Base-by-base conservation (phyloP, 2,797 vertebrate species). In the Halcyon chelicuti region DNA sequence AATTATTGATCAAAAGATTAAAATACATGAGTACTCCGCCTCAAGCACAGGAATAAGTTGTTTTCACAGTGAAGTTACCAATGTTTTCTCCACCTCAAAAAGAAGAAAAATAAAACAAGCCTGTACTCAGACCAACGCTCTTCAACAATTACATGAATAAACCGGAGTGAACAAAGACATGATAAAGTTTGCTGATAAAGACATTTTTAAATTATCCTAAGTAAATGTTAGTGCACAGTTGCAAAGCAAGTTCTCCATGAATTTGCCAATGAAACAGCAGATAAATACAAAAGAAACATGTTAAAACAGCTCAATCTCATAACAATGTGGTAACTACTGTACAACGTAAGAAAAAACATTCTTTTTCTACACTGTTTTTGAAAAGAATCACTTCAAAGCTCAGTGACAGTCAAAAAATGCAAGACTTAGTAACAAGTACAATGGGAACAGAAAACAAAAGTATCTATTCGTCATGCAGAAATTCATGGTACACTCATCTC, bases 111-210 rank as follows among this genome's bases (percentile, higher is more conserved):
- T 39, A 39, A 39, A 39, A 39, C 37, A 39, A 39, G 37, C 37
- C 15, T 28, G 0, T 25, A 58, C 10, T 52, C 29, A 49, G 8
- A 60, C 7, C 7, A 51, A 44, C 0, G 0, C 7, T 42, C 22
- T 52, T 80, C 46, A 90, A 31, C 33, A 77, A 65, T 16, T 58
- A 14, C 46, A 77, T 12, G 1, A 93, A 46, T 35, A 88, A 49
- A 80, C 51, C 31, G 83, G 58, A 42, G 15, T 33, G 37, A 88
- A 67, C 4, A 51, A 66, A 76, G 47, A 60, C 28, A 37, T 3
- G 16, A 8, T 13, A 5, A 81, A 58, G 17, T 67, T 55, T 37
- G 5, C 33, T 40, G 33, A 42, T 39, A 44, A 51, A 40, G 47
- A 6, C 1, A 17, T 3, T 42, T 58, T 0, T 18, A 54, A 86